Percentiles rank a stretch among this genome's conserved stretches.
Conservation (phyloP, 2,797 vertebrate species). For the Takifugu ocellatus region DNA sequence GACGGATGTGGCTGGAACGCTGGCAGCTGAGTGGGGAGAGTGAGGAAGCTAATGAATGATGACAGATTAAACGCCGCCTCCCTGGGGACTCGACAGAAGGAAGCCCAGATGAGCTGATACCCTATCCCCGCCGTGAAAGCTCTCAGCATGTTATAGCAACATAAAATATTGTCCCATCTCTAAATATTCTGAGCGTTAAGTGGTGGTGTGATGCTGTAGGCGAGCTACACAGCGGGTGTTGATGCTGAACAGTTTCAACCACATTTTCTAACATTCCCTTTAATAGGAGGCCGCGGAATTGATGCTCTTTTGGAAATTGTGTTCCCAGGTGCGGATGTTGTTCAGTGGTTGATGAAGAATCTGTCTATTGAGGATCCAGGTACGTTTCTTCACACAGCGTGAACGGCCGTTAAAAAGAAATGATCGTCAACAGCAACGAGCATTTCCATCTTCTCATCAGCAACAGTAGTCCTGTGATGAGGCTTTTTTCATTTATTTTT, state of each 20-base stretch:
- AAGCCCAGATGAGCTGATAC: constrained; percentile 20
- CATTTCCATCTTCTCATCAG: neutral
- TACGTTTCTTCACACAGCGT: constrained; percentile 49
- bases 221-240: no score
- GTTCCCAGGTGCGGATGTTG: constrained; percentile 86
- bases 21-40: constrained; percentile 38
- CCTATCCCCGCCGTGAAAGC: constrained; percentile 3
- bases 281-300: no score
- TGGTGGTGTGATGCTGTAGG: neutral
- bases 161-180: neutral
- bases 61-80: constrained; percentile 46
- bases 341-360: constrained; percentile 97
- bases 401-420: neutral
- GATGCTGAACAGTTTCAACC: neutral
- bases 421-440: no score
- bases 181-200: neutral
- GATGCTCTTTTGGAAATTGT: no score
- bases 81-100: constrained; percentile 15
- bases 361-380: constrained; percentile 92
- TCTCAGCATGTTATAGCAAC: constrained; percentile 6
- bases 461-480: neutral
- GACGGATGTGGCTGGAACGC: constrained; percentile 39
- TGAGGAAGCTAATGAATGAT: constrained; percentile 59
- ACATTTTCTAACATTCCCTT: neutral
- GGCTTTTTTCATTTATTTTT: no score